Evolutionary conservation across 2,797 vertebrate species (phyloP).

Genomic region (Clamator glandarius): DNA sequence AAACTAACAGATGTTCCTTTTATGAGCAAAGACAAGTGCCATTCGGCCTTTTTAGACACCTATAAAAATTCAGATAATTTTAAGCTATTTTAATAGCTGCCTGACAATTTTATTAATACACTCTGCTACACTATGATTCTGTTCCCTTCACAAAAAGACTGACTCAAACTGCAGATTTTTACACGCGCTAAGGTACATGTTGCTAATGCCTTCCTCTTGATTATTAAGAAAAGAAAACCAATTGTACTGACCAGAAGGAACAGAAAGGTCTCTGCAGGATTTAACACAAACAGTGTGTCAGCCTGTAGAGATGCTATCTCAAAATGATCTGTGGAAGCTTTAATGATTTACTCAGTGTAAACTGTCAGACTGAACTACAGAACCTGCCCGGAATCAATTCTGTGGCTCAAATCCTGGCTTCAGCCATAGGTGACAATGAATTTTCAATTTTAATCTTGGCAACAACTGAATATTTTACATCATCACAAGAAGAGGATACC

Average conservation of each 20-base stretch:
- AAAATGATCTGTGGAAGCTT: slow-evolving; percentile 13
- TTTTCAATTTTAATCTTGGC: slow-evolving; percentile 45
- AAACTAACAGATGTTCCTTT: slow-evolving; percentile 66
- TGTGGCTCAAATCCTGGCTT: not conserved
- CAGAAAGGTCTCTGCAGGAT: slow-evolving; percentile 32
- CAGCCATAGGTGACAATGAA: not conserved
- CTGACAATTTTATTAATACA: slow-evolving; percentile 66
- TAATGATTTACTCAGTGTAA: slow-evolving; percentile 46
- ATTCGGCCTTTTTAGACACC: slow-evolving; percentile 51
- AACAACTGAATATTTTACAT: slow-evolving; percentile 13
- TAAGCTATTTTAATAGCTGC: slow-evolving; percentile 62
- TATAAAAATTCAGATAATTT: slow-evolving; percentile 61
- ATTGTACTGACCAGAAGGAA: slow-evolving; percentile 39
- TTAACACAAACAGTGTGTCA: not conserved
- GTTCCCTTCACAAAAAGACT: slow-evolving; percentile 50
- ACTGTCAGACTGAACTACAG: slow-evolving; percentile 26
- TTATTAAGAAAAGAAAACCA: slow-evolving; percentile 34
- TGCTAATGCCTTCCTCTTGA: slow-evolving; percentile 27
- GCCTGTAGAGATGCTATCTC: not conserved
- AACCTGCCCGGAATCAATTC: slow-evolving; percentile 26
- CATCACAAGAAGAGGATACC: not conserved
- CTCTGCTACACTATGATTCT: slow-evolving; percentile 10
- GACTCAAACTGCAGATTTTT: slow-evolving; percentile 15
- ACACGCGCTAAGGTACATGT: not conserved
- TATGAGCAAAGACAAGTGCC: slow-evolving; percentile 58